Evolutionary conservation across 2,113 vertebrate species (phyloP).

Genomic region (Gambusia holbrooki): DNA sequence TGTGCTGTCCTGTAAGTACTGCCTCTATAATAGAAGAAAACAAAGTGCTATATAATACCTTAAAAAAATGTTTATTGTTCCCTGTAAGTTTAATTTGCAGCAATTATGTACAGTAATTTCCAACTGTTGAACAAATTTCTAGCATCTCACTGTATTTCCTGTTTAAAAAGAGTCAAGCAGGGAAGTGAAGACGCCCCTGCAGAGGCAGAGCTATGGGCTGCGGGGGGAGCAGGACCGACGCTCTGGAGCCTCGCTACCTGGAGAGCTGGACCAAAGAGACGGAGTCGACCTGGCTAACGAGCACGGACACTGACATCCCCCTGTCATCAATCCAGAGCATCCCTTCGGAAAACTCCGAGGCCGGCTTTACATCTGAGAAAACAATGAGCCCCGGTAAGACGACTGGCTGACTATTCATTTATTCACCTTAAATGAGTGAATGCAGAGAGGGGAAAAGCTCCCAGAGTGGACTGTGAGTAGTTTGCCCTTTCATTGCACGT

Average conservation of each 20-base stretch:
- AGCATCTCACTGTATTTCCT: background rate
- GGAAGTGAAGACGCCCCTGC: constrained; percentile 3
- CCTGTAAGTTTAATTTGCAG: no score
- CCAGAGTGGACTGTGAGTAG: no score
- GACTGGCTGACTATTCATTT: constrained; percentile 4
- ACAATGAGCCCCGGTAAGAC: constrained; percentile 72
- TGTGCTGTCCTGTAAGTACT: constrained; percentile 43
- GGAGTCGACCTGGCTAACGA: constrained; percentile 82
- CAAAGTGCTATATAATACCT: background rate
- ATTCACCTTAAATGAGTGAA: background rate
- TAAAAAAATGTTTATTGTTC: no score
- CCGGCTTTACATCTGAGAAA: constrained; percentile 74
- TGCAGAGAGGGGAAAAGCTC: background rate
- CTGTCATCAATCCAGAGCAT: constrained; percentile 84
- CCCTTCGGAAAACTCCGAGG: constrained; percentile 76
- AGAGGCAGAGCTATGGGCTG: constrained; percentile 76
- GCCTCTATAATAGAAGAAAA: background rate
- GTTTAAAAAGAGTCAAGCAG: constrained; percentile 17
- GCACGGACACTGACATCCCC: constrained; percentile 81
- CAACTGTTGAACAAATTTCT: background rate
- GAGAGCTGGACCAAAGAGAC: constrained; percentile 87
- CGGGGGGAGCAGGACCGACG: constrained; percentile 83
- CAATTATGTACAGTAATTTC: background rate
- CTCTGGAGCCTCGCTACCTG: constrained; percentile 81
- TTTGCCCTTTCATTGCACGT: no score